Percentiles rank a stretch among this genome's conserved stretches.
These are phyloP conservation scores for Mesorhabditis belari DNA, from an alignment of 2,888 invertebrate genomes.

Conservation along the genomic window DNA sequence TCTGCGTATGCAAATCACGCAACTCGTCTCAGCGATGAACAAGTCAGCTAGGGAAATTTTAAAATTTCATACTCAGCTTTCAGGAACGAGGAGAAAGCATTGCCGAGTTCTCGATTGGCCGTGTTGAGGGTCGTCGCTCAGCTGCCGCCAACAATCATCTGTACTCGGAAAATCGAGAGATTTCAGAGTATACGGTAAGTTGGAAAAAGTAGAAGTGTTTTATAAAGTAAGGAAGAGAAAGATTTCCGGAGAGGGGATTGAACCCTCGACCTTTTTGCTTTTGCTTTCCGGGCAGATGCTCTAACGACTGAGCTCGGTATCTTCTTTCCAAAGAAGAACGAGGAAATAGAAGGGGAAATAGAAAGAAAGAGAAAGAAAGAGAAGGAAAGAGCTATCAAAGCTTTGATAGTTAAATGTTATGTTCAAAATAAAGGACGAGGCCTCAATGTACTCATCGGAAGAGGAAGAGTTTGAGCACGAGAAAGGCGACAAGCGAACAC, in stretches of 20 bases:
- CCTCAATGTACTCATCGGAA: constrained; percentile 1
- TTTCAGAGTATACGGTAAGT: constrained; percentile 30
- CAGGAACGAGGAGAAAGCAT: constrained; percentile 51
- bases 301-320: not conserved
- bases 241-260: not conserved
- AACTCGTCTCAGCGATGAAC: not conserved
- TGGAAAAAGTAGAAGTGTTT: not conserved
- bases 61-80: constrained; percentile 4
- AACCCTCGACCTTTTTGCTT: not conserved
- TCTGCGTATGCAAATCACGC: not conserved
- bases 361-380: not conserved
- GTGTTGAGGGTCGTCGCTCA: constrained; percentile 15
- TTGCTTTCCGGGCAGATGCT: not conserved
- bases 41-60: not conserved
- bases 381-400: no score
- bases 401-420: not conserved
- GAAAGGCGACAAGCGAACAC: constrained; percentile 19
- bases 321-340: not conserved
- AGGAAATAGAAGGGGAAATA: not conserved
- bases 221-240: not conserved
- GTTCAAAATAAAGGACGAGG: constrained; percentile 3
- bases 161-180: constrained; percentile 16
- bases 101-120: constrained; percentile 50
- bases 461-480: constrained; percentile 14
- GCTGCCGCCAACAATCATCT: not conserved